Evolutionary conservation across 2,888 invertebrate species (phyloP).

Genomic region (Nomada ferruginata): DNA sequence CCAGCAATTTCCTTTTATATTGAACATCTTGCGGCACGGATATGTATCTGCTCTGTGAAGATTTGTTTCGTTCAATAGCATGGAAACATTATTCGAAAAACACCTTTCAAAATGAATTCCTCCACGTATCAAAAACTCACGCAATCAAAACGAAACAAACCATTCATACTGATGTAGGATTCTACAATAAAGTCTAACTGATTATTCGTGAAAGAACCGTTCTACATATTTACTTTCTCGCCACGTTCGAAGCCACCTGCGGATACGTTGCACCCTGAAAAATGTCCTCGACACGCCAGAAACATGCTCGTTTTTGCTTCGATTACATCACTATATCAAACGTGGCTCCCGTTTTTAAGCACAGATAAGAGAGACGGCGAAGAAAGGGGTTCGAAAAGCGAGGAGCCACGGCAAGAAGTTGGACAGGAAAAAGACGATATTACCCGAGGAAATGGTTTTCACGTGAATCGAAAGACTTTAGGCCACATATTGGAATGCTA

Average conservation of each 20-base stretch:
- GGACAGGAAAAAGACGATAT: constrained; percentile 38
- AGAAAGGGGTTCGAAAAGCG: not conserved
- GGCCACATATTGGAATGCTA: constrained; percentile 51
- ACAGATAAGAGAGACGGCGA: no score
- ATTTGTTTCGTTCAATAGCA: no score
- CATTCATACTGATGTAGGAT: no score
- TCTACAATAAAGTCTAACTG: not conserved
- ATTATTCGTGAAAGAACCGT: not conserved
- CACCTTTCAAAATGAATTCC: no score
- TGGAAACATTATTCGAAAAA: no score
- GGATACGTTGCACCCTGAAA: not conserved
- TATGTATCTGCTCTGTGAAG: not conserved
- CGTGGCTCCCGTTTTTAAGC: not conserved
- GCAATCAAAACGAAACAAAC: not conserved
- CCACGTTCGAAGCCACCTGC: not conserved
- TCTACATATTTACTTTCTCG: not conserved
- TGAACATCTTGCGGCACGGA: constrained; percentile 19
- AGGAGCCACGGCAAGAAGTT: not conserved
- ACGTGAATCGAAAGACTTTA: constrained; percentile 32
- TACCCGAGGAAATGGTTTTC: constrained; percentile 43
- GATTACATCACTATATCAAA: constrained; percentile 11
- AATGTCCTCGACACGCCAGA: not conserved
- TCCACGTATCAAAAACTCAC: not conserved
- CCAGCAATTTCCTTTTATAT: constrained; percentile 44
- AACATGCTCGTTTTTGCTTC: not conserved